These are phyloP conservation scores for Eupithecia dodoneata DNA, from an alignment of 2,888 invertebrate genomes.

Conservation along the genomic window DNA sequence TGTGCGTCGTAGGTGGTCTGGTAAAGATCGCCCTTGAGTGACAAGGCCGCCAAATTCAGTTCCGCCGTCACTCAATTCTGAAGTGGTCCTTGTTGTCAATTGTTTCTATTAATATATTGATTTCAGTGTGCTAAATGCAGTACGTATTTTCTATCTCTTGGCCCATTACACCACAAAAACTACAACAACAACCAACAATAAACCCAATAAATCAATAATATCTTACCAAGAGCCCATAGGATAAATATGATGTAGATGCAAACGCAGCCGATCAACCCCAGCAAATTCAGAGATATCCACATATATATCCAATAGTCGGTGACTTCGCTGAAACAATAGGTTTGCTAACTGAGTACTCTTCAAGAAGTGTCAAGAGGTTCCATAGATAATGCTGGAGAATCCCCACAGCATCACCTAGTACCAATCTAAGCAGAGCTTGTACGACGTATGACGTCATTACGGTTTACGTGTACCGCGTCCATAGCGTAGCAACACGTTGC, in stretches of 20 bases:
- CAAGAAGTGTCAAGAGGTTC: no score
- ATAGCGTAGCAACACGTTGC: no score
- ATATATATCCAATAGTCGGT: neutral
- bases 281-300: neutral
- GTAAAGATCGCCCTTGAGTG: no score
- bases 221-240: conserved; percentile 1
- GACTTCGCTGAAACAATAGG: neutral
- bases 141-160: neutral
- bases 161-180: neutral
- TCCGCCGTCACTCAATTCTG: no score
- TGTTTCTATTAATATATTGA: neutral
- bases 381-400: no score
- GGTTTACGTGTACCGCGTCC: no score
- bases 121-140: neutral
- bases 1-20: no score
- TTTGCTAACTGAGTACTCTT: no score
- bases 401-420: neutral
- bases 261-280: neutral
- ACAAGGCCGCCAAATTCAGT: no score
- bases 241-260: neutral
- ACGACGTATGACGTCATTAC: no score
- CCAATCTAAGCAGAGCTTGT: neutral
- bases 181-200: neutral
- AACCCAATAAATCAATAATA: neutral
- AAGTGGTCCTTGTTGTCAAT: neutral